Conservation (phyloP, 1,140 invertebrate species). For the Hyposmocoma kahamanoa region DNA sequence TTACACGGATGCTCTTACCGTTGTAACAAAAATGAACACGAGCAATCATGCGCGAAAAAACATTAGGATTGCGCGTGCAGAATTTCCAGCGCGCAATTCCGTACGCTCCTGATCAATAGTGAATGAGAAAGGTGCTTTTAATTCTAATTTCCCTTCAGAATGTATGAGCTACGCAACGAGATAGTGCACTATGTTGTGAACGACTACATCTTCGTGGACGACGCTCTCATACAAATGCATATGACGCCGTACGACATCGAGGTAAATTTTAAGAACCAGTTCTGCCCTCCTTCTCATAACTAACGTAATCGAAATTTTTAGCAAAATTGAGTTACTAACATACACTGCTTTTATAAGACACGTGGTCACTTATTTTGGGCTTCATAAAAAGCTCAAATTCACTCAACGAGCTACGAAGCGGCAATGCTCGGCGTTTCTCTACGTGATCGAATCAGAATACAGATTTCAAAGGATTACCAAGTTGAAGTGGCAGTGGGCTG, state of each 20-base stretch:
- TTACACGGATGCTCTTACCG: no score
- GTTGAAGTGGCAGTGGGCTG: no score
- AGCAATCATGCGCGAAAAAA: background rate
- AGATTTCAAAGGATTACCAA: no score
- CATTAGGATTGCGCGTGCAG: background rate
- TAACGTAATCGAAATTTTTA: no score
- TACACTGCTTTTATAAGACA: no score
- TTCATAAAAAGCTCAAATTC: no score
- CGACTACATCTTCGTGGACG: constrained; percentile 39
- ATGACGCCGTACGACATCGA: constrained; percentile 29
- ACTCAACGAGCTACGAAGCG: no score
- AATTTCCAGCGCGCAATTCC: background rate
- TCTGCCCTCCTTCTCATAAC: no score
- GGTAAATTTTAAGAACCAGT: constrained; percentile 13
- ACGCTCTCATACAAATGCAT: constrained; percentile 11
- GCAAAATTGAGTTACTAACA: no score
- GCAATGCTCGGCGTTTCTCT: no score
- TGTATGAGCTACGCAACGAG: constrained; percentile 32
- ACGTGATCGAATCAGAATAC: no score
- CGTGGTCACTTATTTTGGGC: no score
- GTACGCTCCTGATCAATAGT: background rate
- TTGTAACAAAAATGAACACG: background rate
- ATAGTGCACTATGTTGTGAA: constrained; percentile 29
- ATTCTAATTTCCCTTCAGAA: constrained; percentile 14
- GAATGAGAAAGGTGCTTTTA: background rate